Conservation (phyloP, 1,140 invertebrate species). For the Goniozus legneri region DNA sequence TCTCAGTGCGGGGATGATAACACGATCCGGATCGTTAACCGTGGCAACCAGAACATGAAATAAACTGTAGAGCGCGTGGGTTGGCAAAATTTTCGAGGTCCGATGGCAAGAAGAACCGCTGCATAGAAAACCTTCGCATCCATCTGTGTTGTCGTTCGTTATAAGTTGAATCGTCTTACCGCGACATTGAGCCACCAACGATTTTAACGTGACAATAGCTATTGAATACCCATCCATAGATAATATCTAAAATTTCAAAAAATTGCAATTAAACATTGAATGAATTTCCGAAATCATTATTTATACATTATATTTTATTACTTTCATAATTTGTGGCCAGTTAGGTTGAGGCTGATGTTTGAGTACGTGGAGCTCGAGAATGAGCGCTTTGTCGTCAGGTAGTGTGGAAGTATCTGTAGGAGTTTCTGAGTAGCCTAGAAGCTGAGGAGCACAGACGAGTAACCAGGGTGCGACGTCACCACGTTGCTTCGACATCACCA, state of each 20-base stretch:
- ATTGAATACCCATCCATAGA: slow-evolving; percentile 63
- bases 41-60: slow-evolving; percentile 56
- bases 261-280: slow-evolving; percentile 2
- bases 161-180: slow-evolving; percentile 12
- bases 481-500: slow-evolving; percentile 53
- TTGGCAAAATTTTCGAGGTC: slow-evolving; percentile 29
- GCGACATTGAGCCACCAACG: slow-evolving; percentile 28
- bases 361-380: slow-evolving; percentile 67
- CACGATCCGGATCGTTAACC: slow-evolving; percentile 58
- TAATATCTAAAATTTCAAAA: slow-evolving; percentile 52
- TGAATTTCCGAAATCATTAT: not conserved
- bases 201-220: slow-evolving; percentile 38
- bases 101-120: slow-evolving; percentile 46
- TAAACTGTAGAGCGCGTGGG: slow-evolving; percentile 38
- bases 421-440: slow-evolving; percentile 48
- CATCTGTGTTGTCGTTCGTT: slow-evolving; percentile 15
- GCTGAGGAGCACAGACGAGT: slow-evolving; percentile 61
- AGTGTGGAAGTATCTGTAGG: slow-evolving; percentile 31
- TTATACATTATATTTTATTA: slow-evolving; percentile 29
- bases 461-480: slow-evolving; percentile 63
- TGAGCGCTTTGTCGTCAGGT: slow-evolving; percentile 57
- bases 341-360: slow-evolving; percentile 72
- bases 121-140: slow-evolving; percentile 66
- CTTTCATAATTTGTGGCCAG: slow-evolving; percentile 70
- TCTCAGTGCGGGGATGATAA: slow-evolving; percentile 63